Conservation (phyloP, 1,140 invertebrate genomes). For the Ceratosolen solmsi region DNA sequence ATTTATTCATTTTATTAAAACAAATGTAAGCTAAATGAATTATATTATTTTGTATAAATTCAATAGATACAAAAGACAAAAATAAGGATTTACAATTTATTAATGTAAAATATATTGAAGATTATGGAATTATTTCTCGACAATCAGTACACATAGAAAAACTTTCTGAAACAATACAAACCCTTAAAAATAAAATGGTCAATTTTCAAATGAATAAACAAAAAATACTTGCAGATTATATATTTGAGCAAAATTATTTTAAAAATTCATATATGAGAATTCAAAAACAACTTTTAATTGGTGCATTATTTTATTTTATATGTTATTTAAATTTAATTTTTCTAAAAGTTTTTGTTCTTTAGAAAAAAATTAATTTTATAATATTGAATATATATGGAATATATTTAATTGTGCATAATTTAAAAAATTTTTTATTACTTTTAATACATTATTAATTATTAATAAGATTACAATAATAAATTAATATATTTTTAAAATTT, state of each 20-base stretch:
- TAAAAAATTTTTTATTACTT: too few species aligned
- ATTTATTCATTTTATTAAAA: conserved; percentile 12
- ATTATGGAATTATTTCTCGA: conserved; percentile 56
- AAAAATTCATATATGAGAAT: conserved; percentile 49
- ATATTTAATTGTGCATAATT: too few species aligned
- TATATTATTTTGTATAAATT: conserved; percentile 2
- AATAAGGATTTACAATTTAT: conserved; percentile 57
- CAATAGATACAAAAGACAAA: conserved; percentile 28
- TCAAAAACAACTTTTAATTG: conserved; percentile 54
- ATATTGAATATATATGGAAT: too few species aligned
- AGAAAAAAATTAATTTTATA: neutral
- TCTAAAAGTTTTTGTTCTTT: neutral
- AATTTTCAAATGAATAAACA: conserved; percentile 48
- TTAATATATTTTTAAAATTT: too few species aligned
- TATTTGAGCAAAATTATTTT: conserved; percentile 57
- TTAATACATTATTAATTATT: too few species aligned
- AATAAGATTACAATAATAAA: too few species aligned
- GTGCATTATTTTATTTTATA: neutral
- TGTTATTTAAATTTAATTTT: neutral
- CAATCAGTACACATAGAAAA: conserved; percentile 55
- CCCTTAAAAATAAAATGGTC: conserved; percentile 57
- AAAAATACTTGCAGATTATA: conserved; percentile 55
- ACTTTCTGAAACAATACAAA: conserved; percentile 58
- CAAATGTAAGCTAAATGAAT: conserved; percentile 3
- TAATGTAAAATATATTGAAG: conserved; percentile 59